Base-by-base conservation (phyloP, 2,797 vertebrate species). In the Eulemur rubriventer region DNA sequence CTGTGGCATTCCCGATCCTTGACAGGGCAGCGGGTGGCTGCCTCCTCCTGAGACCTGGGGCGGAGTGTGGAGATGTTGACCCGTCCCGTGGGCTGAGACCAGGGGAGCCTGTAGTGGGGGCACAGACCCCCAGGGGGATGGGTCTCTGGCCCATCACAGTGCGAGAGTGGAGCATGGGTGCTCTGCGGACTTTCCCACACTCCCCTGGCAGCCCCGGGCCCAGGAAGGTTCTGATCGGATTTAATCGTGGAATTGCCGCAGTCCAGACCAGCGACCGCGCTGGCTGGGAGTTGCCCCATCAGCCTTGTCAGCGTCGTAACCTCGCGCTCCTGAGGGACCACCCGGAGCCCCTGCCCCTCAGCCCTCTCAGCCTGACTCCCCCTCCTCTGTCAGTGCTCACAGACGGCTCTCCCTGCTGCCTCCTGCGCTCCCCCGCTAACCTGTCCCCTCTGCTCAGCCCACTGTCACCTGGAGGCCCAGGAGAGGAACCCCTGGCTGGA, bases 181-280 rank as follows among this genome's bases (percentile, higher is more conserved):
- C 4, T 38, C 16, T 46, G 55, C 24, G 4, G 1, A 0, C 28
- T 12, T 43, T 16, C 16, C 7, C 43, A 1, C 6, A 0, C 43
- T 14, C 22, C n/a, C 22, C 2, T 11, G 55, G n/a, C 79, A 35
- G 43, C 57, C 30, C 18, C 12, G 4, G 38, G 3, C 65, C 38
- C 43, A 3, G 61, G 5, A 67, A 3, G 17, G 20, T 67, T 76
- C 78, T 26, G 12, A 24, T 75, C 2, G 0, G 18, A 7, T 35
- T 46, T 30, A n/a, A 4, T 33, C 12, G 20, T 46, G 67, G 35
- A 18, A 18, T 55, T 3, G n/a, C 52, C 26, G 2, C 50, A 4
- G 63, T 26, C n/a, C 57, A 38, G 10, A 26, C 10, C 4, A 4
- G 17, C 59, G 33, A n/a, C 41, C 38, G 0, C 18, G 24, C 46